Base-by-base conservation (phyloP, 2,797 vertebrate species). In the Hippocampus kuda region DNA sequence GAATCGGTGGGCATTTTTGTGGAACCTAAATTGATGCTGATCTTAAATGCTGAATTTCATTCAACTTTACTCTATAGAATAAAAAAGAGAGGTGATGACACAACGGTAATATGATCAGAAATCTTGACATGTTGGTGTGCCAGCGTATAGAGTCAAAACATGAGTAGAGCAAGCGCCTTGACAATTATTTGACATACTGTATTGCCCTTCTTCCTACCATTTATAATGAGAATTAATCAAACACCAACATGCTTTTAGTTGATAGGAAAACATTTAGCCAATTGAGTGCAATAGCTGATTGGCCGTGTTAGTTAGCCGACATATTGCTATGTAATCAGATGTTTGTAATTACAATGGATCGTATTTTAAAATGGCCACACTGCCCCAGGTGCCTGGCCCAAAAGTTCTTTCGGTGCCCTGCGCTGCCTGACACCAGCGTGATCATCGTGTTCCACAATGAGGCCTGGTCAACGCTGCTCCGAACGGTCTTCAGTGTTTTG, bases 401-500 rank as follows among this genome's bases (percentile, higher is more conserved):
- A 75, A 94, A 89, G 78, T 98, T 94, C 85, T 91, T 77, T 44
- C 93, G 90, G 54, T 98, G 95, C 8, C 95, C 96, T 0, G 79
- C 89, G 0, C 91, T 98, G 26, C 94, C 94, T 24, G 88, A 88
- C 72, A 98, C 96, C 81, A 98, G 95, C 1, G 92, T 98, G 20
- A 83, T 98, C 76, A 96, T 98, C 2, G 94, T 98, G 34, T 98
- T 98, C 84, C 96, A 98, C 79, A 98, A 98, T 0, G 96, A 98
- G 80, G 96, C 96, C 27, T 97, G 96, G 96, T 94, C 95, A 11
- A 96, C 96, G 0, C 92, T 98, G 70, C 89, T 98, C 69, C 91
- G 95, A 51, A 98, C 96, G 0, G 95, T 98, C 49, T 93, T 92
- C 88, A 97, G 95, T 0, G 94, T 97, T 59, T 89, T 98, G 41